Conservation (phyloP, 2,113 vertebrate species). For the Naja naja region DNA sequence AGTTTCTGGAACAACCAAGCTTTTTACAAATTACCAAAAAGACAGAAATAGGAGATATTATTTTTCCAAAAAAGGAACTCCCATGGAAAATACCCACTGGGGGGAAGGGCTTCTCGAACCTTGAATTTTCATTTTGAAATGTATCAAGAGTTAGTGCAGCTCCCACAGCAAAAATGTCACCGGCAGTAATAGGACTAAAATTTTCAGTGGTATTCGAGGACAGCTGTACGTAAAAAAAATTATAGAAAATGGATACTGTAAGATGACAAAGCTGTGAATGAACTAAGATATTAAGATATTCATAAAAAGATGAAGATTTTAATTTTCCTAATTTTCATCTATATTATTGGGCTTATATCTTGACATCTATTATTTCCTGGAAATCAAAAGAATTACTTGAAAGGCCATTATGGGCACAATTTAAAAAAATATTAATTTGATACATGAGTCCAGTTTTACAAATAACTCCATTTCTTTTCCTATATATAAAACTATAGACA, state of each 20-base stretch:
- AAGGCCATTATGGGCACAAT: neutral
- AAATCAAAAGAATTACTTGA: neutral
- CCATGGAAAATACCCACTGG: neutral
- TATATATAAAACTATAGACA: neutral
- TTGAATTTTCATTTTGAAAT: neutral
- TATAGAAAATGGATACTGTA: neutral
- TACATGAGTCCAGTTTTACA: neutral
- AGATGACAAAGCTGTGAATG: neutral
- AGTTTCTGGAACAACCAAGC: neutral
- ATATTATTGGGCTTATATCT: neutral
- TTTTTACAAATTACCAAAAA: neutral
- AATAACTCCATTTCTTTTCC: neutral
- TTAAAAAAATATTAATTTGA: neutral
- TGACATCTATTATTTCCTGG: neutral
- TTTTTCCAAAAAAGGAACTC: neutral
- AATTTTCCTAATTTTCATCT: neutral
- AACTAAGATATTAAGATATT: neutral
- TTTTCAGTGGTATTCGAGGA: neutral
- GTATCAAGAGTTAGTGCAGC: neutral
- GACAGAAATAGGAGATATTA: neutral
- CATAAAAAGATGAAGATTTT: neutral
- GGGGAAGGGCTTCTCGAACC: neutral
- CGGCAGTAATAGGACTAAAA: neutral
- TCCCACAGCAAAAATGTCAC: neutral
- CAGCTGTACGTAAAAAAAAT: neutral